Base-by-base conservation (phyloP, 64 coral and sea anemone genomes). In the Platygyra sinensis region DNA sequence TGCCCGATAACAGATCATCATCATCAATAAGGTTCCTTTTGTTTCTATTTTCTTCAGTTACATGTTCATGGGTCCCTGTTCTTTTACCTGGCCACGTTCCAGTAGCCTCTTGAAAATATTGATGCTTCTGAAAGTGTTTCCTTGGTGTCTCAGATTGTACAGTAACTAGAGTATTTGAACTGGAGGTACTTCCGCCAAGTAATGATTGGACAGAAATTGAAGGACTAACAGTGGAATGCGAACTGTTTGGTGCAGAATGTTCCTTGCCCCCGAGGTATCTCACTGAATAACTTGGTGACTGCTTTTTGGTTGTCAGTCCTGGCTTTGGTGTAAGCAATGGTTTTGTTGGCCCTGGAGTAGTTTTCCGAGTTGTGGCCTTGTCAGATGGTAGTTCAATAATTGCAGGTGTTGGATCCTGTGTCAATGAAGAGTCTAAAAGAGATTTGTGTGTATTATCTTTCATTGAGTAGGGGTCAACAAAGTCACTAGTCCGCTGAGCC, bases 391-490 rank as follows among this genome's bases (percentile, higher is more conserved):
- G 49, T 4, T 5, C 42, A 46, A 46, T 46, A 46, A 90, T 28
- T 9, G 78, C 2, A 90, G 80, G 33, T 73, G 87, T 86, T 79
- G 62, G 60, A 67, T 94, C 93, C 15, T 91, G 72, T 78, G 52
- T 75, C 72, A 94, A 94, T 20, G 93, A 94, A n/a, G 93, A 94
- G 57, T 91, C 81, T 29, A 94, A 88, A 31, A 86, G 28, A 79
- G 73, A 52, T 29, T 72, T 86, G 39, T 67, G 28, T 19, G 71
- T 59, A 28, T 59, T 69, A 12, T 31, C 30, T 19, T 19, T 12
- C 33, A 25, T 46, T 42, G 87, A 30, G 22, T 29, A 51, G 24
- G 29, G 32, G 17, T 75, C 87, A 88, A 79, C 60, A 80, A 24
- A 27, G n/a, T 72, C 22, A 75, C 54, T 22, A 13, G 11, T 54